Conservation (phyloP, 2,113 vertebrate genomes). For the Athene noctua region DNA sequence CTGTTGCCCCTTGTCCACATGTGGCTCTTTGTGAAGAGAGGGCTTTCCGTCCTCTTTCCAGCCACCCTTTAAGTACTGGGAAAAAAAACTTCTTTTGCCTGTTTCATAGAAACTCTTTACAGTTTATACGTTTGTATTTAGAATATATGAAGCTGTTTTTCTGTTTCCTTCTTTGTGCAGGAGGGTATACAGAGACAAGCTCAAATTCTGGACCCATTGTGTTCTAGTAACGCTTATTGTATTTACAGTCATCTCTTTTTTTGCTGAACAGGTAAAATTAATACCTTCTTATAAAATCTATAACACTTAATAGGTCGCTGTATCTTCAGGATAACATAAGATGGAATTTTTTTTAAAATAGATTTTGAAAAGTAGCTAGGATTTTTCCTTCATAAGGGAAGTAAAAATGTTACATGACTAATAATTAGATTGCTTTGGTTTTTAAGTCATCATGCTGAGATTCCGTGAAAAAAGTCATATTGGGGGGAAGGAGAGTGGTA, state of each 20-base stretch:
- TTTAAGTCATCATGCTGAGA: not conserved
- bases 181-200: conserved; percentile 92
- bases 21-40: not conserved
- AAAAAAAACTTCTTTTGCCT: not conserved
- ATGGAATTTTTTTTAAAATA: not conserved
- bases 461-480: not conserved
- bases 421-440: not conserved
- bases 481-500: not conserved
- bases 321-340: not conserved
- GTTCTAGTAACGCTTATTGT: conserved; percentile 90
- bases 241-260: conserved; percentile 96
- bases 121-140: not conserved
- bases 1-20: not conserved
- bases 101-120: not conserved
- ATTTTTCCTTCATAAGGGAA: not conserved
- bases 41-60: rapidly evolving
- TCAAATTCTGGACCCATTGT: conserved; percentile 99
- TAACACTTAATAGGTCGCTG: not conserved
- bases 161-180: conserved; percentile 71
- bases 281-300: not conserved
- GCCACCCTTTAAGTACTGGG: not conserved
- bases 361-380: not conserved
- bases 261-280: conserved; percentile 92
- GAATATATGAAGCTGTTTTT: not conserved
- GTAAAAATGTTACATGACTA: not conserved